Base-by-base conservation (phyloP, 2,888 invertebrate species). In the Papilio gigon region DNA sequence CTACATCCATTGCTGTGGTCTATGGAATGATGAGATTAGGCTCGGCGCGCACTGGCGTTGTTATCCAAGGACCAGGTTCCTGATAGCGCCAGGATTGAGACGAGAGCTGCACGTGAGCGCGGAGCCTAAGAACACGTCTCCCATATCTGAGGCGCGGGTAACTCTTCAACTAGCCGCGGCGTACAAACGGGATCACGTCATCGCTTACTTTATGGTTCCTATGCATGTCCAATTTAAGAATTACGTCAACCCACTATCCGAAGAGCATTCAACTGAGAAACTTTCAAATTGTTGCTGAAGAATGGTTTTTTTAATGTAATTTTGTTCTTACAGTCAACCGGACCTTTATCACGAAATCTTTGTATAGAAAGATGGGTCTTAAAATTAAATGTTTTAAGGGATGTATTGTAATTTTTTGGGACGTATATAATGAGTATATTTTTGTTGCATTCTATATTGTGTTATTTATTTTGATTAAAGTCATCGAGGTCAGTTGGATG, bases 1-100 rank as follows among this genome's bases (percentile, higher is more conserved):
- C 59, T 87, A 86, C 72, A 65, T 89, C 20, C 78, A 83, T 25
- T 82, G 78, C 70, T 84, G 84, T 70, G 85, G 86, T 0, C 67
- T 90, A 3, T 87, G 85, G 84, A 76, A 82, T 27, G 84, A 82
- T 0, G 76, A 71, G 0, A 83, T 81, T 2, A 77, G 80, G 2
- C 74, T 83, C 4, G 87, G 87, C 0, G 88, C 88, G 0, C 80
- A 79, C 50, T 90, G 88, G 88, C 56, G 71, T 20, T 82, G 82
- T 70, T 80, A 73, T 22, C 89, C 89, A 4, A 81, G 77, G n/a
- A 87, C 82, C 4, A 81, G 86, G 71, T 77, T 84, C 65, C 78
- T 79, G 30, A 67, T 90, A 17, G 81, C 88, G 3, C 83, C 89
- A 42, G 90, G 90, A 1, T 72, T 89, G 12, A 75, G 65, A 5